Base-by-base conservation (phyloP, 2,888 invertebrate species). In the Torymus aiolomorphi region DNA sequence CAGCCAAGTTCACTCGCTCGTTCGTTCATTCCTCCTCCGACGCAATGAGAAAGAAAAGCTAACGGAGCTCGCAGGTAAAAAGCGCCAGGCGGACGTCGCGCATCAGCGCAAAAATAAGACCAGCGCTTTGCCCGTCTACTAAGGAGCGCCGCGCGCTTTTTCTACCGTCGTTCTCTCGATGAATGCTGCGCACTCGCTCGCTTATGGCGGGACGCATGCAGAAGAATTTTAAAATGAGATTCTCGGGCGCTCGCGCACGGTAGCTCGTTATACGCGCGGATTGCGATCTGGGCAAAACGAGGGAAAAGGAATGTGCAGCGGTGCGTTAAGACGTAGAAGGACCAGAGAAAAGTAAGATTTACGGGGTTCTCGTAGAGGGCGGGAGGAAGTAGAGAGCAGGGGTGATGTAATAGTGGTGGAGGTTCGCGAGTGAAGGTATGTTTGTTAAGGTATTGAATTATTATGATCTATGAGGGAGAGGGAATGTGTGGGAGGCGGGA, bases 241-340 rank as follows among this genome's bases (percentile, higher is more conserved):
- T 83, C 72, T 31, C 31, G 4, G 31, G 31, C 31, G 31, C 73
- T 71, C 42, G 72, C 16, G 63, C 49, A 3, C 13, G n/a, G 83
- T 81, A 85, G 83, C 86, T 87, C 84, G 85, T 88, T 87, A 87
- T 81, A 85, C 84, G 85, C 84, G 81, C 82, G 85, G 84, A 86
- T 87, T 86, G 83, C 83, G 83, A 84, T 85, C 78, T 81, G 80
- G 80, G 83, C 78, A 76, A 83, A 85, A 84, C 79, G 82, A 80
- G 83, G 82, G 79, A 72, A 82, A 82, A 84, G 83, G 81, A 83
- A 84, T 75, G 81, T 80, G 82, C 84, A 84, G 71, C 85, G 85
- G 83, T 81, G 86, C 83, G 84, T 85, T 83, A 84, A 83, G 73
- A 73, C 61, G 67, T 62, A 65, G 62, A 49, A 18, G 42, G 56